These are phyloP conservation scores for Oceanodroma leucorhoa DNA, from an alignment of 2,797 vertebrate species.

Conservation along the genomic window DNA sequence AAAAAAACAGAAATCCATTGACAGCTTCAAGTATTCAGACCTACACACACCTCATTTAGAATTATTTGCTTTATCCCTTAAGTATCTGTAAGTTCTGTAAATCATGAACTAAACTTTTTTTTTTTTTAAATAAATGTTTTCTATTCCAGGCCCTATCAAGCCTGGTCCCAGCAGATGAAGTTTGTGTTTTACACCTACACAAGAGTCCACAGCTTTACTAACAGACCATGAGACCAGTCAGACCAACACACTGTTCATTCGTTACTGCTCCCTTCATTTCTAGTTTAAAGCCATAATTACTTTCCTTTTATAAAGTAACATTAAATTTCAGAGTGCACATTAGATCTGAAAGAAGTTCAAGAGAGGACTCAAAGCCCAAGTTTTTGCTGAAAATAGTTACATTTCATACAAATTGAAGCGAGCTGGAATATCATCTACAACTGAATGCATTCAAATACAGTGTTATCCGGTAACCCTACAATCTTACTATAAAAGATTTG, in stretches of 20 bases:
- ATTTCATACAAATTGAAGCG: not conserved
- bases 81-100: not conserved
- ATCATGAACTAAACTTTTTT: not conserved
- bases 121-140: not conserved
- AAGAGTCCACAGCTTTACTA: not conserved
- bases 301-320: not conserved
- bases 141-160: not conserved
- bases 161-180: not conserved
- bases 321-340: not conserved
- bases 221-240: not conserved
- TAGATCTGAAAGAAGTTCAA: not conserved
- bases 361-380: not conserved
- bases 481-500: not conserved
- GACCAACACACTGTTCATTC: not conserved
- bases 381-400: not conserved
- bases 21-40: constrained; percentile 11
- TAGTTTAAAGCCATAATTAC: not conserved
- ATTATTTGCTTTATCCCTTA: not conserved
- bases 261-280: not conserved
- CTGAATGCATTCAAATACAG: not conserved
- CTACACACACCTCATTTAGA: not conserved
- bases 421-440: not conserved
- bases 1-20: not conserved
- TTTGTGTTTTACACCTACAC: not conserved
- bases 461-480: not conserved